Percentiles rank a stretch among this genome's conserved stretches.
Evolutionary conservation across 2,797 vertebrate genomes (phyloP).

Genomic region (Enteromius unitaeniatus): DNA sequence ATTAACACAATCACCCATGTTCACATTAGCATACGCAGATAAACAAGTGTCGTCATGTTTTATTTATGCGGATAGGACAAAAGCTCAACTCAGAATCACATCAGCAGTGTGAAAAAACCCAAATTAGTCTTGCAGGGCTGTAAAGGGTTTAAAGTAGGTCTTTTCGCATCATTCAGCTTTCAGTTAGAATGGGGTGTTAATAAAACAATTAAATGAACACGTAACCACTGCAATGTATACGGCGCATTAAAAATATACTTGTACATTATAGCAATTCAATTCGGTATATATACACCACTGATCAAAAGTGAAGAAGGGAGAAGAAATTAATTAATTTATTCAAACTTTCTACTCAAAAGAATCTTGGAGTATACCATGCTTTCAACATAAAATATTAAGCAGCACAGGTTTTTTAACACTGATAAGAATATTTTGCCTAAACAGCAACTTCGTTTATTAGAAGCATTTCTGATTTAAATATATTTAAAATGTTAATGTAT

Average conservation of each 20-base stretch:
- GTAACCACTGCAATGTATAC: neutral
- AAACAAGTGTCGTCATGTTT: slow-evolving; percentile 65
- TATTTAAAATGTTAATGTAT: too few relatives aligned
- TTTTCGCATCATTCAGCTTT: neutral
- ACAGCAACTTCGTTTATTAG: too few relatives aligned
- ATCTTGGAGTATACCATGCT: too few relatives aligned
- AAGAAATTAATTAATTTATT: neutral
- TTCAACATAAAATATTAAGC: too few relatives aligned
- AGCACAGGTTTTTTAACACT: too few relatives aligned
- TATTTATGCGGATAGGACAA: slow-evolving; percentile 61
- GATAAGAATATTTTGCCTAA: too few relatives aligned
- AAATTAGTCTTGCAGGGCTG: neutral
- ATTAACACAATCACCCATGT: slow-evolving; percentile 64
- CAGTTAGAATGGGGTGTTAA: neutral
- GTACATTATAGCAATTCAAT: neutral
- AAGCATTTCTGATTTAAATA: too few relatives aligned
- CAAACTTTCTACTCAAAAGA: too few relatives aligned
- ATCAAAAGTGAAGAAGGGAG: neutral
- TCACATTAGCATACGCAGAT: slow-evolving; percentile 61
- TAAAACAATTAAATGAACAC: neutral
- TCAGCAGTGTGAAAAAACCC: slow-evolving; percentile 31
- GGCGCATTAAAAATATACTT: neutral
- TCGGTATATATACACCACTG: neutral
- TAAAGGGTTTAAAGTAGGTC: slow-evolving; percentile 34
- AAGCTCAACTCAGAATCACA: slow-evolving; percentile 55